Conservation (phyloP, 2,113 vertebrate species). For the Misgurnus mizolepis region DNA sequence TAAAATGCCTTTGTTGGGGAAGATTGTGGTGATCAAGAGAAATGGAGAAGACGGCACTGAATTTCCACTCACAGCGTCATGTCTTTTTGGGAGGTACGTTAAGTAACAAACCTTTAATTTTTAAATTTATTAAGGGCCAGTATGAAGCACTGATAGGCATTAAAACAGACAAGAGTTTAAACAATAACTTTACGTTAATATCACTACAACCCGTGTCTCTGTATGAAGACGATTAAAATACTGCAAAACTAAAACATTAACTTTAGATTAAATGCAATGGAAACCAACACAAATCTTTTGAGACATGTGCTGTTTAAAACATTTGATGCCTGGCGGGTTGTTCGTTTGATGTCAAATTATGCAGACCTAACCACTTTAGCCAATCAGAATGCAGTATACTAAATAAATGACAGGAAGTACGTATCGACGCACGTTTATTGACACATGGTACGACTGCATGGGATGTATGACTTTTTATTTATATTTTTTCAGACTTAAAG, state of each 20-base stretch:
- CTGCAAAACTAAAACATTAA: background rate
- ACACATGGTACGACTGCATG: too few relatives aligned
- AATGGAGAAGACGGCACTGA: conserved; percentile 82
- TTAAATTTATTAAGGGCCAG: background rate
- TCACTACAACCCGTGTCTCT: too few relatives aligned
- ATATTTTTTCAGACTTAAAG: too few relatives aligned
- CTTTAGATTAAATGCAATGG: background rate
- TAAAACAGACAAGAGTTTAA: too few relatives aligned
- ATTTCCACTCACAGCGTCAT: conserved; percentile 83
- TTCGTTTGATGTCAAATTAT: conserved; percentile 43
- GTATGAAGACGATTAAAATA: too few relatives aligned
- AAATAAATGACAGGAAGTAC: background rate
- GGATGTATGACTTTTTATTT: too few relatives aligned
- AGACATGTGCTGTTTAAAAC: background rate
- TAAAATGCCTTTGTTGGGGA: conserved; percentile 83
- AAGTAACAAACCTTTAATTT: background rate
- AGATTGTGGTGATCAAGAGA: conserved; percentile 83
- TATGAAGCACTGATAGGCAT: too few relatives aligned
- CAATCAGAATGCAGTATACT: background rate
- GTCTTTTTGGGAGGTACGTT: conserved; percentile 87
- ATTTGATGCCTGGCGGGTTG: conserved; percentile 45
- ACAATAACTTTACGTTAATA: too few relatives aligned
- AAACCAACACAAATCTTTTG: too few relatives aligned
- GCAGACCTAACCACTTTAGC: background rate
- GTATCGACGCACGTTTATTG: too few relatives aligned